Base-by-base conservation (phyloP, 2,113 vertebrate genomes). In the Sclerurus mexicanus region DNA sequence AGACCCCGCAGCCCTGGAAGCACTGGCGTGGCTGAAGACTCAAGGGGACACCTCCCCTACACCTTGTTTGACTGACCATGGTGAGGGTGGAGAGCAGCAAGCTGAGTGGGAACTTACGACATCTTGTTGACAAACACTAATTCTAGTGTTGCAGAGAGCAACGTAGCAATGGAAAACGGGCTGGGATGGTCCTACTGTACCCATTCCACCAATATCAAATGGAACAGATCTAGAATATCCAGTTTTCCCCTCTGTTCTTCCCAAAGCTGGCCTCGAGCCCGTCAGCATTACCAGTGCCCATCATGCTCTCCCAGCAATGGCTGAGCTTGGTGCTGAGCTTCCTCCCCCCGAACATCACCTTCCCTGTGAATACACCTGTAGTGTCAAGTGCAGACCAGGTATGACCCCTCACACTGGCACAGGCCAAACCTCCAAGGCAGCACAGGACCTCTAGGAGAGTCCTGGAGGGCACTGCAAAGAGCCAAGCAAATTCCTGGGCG, bases 291-390 rank as follows among this genome's bases (percentile, higher is more conserved):
- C 23, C 47, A 6, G 0, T 13, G 60, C 37, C 16, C 35, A 56
- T 23, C 44, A 31, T 0, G 23, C 33, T 7, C 7, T 17, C 79
- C 13, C 17, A 60, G 24, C 37, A 49, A 49, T n/a, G 47, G 27
- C 14, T 69, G 55, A 69, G 6, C 24, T 59, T 39, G 47, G 14
- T 5, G 24, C 25, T 14, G 21, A 56, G 35, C 5, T 25, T 13
- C 14, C 16, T 12, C 3, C 10, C 7, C 4, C 5, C 4, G 21
- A n/a, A 30, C 53, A 37, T 8, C 40, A 13, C 24, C 59, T 55
- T 55, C 25, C 24, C 33, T 10, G 3, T 5, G 2, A 6, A 6
- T 7, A 5, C 17, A 13, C 10, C 27, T 6, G 2, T 12, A 30
- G 35, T 3, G 27, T 40, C 10, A 20, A 12, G 10, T 0, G 3